Evolutionary conservation across 2,888 invertebrate species (phyloP).

Genomic region (Ophion ellenae): DNA sequence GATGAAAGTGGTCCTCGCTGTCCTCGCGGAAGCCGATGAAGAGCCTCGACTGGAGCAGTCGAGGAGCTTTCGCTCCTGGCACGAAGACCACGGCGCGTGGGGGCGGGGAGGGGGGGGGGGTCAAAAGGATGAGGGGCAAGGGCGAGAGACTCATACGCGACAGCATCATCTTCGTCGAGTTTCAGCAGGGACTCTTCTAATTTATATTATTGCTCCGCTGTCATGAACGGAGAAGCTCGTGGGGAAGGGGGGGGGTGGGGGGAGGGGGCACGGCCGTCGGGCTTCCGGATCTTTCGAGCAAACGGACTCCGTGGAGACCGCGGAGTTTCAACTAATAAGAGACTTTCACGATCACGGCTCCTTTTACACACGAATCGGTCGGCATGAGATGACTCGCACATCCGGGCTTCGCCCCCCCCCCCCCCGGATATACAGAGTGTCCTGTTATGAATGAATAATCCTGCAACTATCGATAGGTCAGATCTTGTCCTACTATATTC

Average conservation of each 20-base stretch:
- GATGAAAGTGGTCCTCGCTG: slow-evolving; percentile 68
- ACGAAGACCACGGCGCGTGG: neutral
- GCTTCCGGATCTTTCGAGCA: slow-evolving; percentile 60
- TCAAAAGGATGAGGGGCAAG: neutral
- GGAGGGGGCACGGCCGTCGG: slow-evolving; percentile 25
- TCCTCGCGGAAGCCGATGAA: slow-evolving; percentile 57
- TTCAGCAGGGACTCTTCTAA: slow-evolving; percentile 73
- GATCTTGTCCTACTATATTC: too few relatives aligned
- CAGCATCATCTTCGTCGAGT: slow-evolving; percentile 46
- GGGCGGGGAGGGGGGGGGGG: neutral
- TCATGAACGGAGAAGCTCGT: neutral
- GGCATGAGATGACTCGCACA: slow-evolving; percentile 50
- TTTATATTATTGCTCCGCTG: slow-evolving; percentile 75
- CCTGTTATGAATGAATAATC: too few relatives aligned
- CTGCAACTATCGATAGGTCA: too few relatives aligned
- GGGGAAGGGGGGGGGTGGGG: slow-evolving; percentile 4
- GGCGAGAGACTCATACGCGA: neutral
- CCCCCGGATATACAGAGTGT: too few relatives aligned
- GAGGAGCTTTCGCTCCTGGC: slow-evolving; percentile 4
- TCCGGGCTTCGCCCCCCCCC: slow-evolving; percentile 56
- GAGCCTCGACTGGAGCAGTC: slow-evolving; percentile 16
- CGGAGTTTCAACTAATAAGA: slow-evolving; percentile 74
- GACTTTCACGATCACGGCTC: slow-evolving; percentile 69
- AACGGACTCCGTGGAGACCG: slow-evolving; percentile 62
- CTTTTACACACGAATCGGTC: slow-evolving; percentile 65